A percentile compares a stretch with the other conserved stretches of the same genome.
Evolutionary conservation across 2,113 vertebrate species (phyloP).

Genomic region (Sinocyclocheilus maitianheensis): DNA sequence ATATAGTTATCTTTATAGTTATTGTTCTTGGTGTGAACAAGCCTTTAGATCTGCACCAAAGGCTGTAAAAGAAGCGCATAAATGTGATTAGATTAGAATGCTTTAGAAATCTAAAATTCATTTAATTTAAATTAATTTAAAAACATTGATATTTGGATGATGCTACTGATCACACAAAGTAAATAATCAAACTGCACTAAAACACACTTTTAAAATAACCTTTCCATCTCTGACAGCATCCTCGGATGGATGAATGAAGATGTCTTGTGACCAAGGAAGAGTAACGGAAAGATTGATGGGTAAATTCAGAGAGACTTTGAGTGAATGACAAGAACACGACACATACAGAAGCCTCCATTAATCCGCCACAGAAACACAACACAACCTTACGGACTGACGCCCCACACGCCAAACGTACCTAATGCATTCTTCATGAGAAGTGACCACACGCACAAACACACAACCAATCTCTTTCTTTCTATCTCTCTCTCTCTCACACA

Average conservation of each 20-base stretch:
- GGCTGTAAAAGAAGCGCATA: neutral
- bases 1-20: neutral
- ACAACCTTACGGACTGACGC: slow-evolving; percentile 1
- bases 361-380: slow-evolving; percentile 64
- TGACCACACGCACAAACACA: slow-evolving; percentile 46
- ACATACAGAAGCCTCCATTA: slow-evolving; percentile 88
- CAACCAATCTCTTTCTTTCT: slow-evolving; percentile 31
- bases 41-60: neutral
- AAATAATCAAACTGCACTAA: neutral
- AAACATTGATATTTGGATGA: neutral
- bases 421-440: slow-evolving; percentile 43
- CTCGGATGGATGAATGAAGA: neutral
- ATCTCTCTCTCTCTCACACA: neutral
- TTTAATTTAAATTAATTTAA: neutral
- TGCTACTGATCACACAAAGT: neutral
- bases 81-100: neutral
- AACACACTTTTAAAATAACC: slow-evolving; percentile 9
- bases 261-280: slow-evolving; percentile 58
- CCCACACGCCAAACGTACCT: slow-evolving; percentile 5
- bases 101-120: neutral
- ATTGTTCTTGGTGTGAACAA: neutral
- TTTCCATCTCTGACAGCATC: slow-evolving; percentile 60
- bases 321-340: slow-evolving; percentile 87
- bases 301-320: slow-evolving; percentile 81
- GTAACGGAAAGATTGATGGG: slow-evolving; percentile 66